Percentiles rank a stretch among this genome's conserved stretches.
phyloP scores from a whole-genome alignment of 2,888 invertebrate genomes.

The Trachelus stipa region DNA sequence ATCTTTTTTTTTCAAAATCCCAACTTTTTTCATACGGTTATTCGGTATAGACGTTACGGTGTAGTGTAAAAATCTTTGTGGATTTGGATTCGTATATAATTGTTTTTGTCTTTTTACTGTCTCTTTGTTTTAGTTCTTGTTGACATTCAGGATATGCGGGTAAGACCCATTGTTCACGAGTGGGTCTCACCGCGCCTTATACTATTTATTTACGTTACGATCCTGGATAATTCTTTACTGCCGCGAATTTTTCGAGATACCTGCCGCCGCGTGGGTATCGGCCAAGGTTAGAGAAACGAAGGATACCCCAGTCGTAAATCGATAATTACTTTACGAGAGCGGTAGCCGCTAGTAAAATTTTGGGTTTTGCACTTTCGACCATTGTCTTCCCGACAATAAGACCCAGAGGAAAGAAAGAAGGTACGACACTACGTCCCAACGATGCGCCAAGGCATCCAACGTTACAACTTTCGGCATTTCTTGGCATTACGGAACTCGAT shows the following conservation, averaged over 20 bases:
- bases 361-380: background rate
- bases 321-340: slow-evolving; percentile 56
- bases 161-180: background rate
- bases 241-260: background rate
- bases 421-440: background rate
- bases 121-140: background rate
- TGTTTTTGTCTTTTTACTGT: background rate
- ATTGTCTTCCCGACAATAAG: background rate
- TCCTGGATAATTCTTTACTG: background rate
- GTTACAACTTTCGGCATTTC: background rate
- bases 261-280: slow-evolving; percentile 1
- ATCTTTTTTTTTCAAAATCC: background rate
- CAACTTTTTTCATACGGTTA: background rate
- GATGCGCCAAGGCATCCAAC: background rate
- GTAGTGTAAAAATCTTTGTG: background rate
- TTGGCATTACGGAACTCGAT: background rate
- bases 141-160: background rate
- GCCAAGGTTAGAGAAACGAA: slow-evolving; percentile 14
- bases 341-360: slow-evolving; percentile 7
- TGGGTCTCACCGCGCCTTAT: background rate
- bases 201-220: background rate
- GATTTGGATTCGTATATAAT: background rate
- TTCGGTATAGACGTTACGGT: background rate
- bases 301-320: slow-evolving; percentile 52
- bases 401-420: background rate